A percentile compares a stretch with the other conserved stretches of the same genome.
Evolutionary conservation across 92 coral and sea anemone genomes (phyloP).

Genomic region (Phenganax marumi): DNA sequence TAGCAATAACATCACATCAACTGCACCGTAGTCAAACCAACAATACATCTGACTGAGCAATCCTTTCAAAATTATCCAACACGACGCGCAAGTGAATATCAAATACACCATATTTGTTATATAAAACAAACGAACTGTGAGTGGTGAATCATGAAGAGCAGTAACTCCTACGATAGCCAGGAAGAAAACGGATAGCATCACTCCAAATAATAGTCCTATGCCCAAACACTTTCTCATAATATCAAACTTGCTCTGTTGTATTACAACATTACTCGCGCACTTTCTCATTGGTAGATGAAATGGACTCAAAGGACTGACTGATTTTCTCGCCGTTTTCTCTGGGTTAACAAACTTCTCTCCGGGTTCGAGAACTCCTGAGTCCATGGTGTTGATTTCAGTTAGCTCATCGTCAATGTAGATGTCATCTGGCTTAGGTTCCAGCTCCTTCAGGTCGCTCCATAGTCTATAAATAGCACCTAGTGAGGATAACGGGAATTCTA

Average conservation of each 20-base stretch:
- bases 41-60: conserved; percentile 80
- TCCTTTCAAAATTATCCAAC: conserved; percentile 89
- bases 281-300: conserved; percentile 40
- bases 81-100: conserved; percentile 77
- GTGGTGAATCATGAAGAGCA: conserved; percentile 72
- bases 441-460: conserved; percentile 96
- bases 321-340: conserved; percentile 71
- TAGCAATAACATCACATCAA: conserved; percentile 76
- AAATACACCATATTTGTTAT: conserved; percentile 73
- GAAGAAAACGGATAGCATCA: conserved; percentile 76
- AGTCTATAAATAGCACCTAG: conserved; percentile 89
- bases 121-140: conserved; percentile 82
- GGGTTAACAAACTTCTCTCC: conserved; percentile 78
- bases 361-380: conserved; percentile 78
- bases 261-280: conserved; percentile 79
- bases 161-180: conserved; percentile 88
- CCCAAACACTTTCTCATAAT: conserved; percentile 72
- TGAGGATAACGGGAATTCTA: conserved; percentile 90
- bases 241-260: conserved; percentile 85
- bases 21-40: conserved; percentile 91
- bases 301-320: conserved; percentile 54
- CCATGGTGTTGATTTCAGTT: conserved; percentile 89
- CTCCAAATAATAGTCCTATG: conserved; percentile 86
- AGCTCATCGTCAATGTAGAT: conserved; percentile 96
- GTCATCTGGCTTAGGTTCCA: conserved; percentile 98